Evolutionary conservation across 2,113 vertebrate genomes (phyloP), one percentile per base, ranked within the genome.

Genomic region (Aptenodytes patagonicus): DNA sequence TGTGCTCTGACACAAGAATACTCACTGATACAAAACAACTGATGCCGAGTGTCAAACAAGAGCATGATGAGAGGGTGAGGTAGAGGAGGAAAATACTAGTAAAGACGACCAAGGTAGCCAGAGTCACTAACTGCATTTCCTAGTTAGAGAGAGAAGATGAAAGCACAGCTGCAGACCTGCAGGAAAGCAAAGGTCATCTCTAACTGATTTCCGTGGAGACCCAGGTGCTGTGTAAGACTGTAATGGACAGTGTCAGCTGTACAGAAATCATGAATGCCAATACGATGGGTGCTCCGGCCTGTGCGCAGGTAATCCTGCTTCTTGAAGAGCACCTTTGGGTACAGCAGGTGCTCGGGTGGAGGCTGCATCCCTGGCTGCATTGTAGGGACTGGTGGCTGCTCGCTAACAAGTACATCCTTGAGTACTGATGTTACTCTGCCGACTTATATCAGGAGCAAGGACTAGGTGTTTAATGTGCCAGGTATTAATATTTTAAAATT

Each of bases 401-500:
- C 0, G 0, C 20, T n/a, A 32, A 26, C 4, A 4, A 34, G 15
- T 15, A 25, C 0, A 0, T 49, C 52, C 49, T 80, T 25, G 13
- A 58, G 34, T 36, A 21, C 19, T 22, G 58, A 28, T 32, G 16
- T 34, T 26, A 14, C 10, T 58, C 44, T 34, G 19, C 21, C 36
- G 22, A 11, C 26, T 62, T 79, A 5, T 31, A 15, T 21, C 28
- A 44, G 47, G 29, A 82, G 10, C 54, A 70, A 49, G 44, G 57
- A 38, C 17, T 16, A 57, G 32, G 47, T 29, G 31, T 36, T 95
- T 72, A 42, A 22, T 31, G 7, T 54, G 21, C 10, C 62, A 14
- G 24, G 7, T 79, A 29, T 36, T 69, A 22, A 17, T 49, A 44
- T 36, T 87, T 75, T 5, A 82, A 79, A 65, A 52, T 24, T 31